A percentile compares a stretch with the other conserved stretches of the same genome.
phyloP scores from a whole-genome alignment of 2,888 invertebrate species.

The Platerodrilus igneus region DNA sequence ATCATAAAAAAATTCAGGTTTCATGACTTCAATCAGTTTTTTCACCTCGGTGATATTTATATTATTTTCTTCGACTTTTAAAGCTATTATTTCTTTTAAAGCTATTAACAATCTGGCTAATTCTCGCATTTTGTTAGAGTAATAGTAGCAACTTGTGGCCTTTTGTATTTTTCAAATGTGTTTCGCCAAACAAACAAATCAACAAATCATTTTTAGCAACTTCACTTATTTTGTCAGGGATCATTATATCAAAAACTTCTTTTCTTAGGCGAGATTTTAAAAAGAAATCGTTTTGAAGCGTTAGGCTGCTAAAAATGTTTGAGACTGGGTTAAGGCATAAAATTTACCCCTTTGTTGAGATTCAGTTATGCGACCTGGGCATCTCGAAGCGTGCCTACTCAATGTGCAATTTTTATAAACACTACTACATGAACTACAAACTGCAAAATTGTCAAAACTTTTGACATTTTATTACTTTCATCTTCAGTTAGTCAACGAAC shows the following conservation, averaged over 20 bases:
- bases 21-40: constrained; percentile 4
- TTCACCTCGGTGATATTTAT: constrained; percentile 3
- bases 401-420: constrained; percentile 9
- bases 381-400: constrained; percentile 4
- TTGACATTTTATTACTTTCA: constrained; percentile 5
- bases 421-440: constrained; percentile 2
- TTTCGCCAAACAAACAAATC: constrained; percentile 14
- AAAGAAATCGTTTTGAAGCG: constrained; percentile 10
- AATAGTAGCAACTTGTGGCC: constrained; percentile 4
- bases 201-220: constrained; percentile 12
- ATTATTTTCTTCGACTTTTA: constrained; percentile 3
- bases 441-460: constrained; percentile 6
- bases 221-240: constrained; percentile 9
- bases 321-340: constrained; percentile 8
- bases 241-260: constrained; percentile 8
- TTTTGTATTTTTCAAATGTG: constrained; percentile 8
- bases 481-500: constrained; percentile 9
- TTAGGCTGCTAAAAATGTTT: constrained; percentile 9
- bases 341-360: constrained; percentile 4
- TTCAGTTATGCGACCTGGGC: constrained; percentile 2
- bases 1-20: constrained; percentile 8
- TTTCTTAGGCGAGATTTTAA: constrained; percentile 4
- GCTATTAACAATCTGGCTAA: constrained; percentile 7
- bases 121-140: constrained; percentile 9
- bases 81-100: constrained; percentile 6